Evolutionary conservation across 2,888 invertebrate species (phyloP).

Genomic region (Papilio protenor): DNA sequence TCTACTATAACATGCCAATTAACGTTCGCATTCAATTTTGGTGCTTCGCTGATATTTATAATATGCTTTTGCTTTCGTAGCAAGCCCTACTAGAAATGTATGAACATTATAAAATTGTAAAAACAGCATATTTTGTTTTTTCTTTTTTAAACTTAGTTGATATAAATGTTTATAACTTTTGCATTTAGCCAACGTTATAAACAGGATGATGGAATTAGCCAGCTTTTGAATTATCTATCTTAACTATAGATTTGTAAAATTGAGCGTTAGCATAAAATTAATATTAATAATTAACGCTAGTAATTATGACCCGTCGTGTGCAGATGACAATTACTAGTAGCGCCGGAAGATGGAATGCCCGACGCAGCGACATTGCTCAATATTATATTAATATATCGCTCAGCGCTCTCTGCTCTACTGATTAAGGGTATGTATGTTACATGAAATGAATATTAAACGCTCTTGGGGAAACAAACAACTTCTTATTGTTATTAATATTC

Average conservation of each 20-base stretch:
- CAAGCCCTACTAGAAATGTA: not conserved
- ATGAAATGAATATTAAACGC: not conserved
- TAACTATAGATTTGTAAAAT: not conserved
- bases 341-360: constrained; percentile 15
- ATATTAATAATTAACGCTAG: not conserved
- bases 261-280: not conserved
- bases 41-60: not conserved
- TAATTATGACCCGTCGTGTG: not conserved
- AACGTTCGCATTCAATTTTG: not conserved
- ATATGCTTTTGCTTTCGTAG: not conserved
- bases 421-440: constrained; percentile 2
- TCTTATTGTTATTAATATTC: no score
- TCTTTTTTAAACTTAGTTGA: no score
- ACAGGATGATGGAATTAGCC: no score
- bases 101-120: no score
- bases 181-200: no score
- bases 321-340: constrained; percentile 6
- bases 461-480: no score
- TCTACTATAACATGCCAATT: constrained; percentile 5
- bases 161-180: no score
- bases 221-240: not conserved
- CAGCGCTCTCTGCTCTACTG: not conserved
- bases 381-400: constrained; percentile 1
- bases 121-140: not conserved
- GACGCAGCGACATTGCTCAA: not conserved